Evolutionary conservation across 2,888 invertebrate species (phyloP), one percentile per base, ranked within the genome.

Genomic region (Amitus sp.): DNA sequence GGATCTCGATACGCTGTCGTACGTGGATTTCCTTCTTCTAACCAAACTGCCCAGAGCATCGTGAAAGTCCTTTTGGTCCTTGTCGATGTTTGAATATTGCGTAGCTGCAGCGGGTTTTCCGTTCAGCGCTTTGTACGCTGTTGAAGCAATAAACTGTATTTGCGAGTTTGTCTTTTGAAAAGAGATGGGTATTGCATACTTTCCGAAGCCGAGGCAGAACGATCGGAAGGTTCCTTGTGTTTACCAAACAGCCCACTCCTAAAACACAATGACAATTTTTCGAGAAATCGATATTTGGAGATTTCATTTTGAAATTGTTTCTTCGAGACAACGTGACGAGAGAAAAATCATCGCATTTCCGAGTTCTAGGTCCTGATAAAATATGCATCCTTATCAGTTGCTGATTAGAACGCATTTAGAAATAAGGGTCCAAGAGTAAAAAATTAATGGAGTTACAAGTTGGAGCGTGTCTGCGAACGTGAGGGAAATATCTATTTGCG

Each of bases 241-340:
- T 78, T 79, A 1, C 79, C 78, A 23, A 79, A 79, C 19, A 79
- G 47, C 12, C 79, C 79, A 57, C 69, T 78, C 79, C 79, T 79
- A 60, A 47, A 69, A 65, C 13, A 13, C 43, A 13, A 39, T 15
- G 7, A 15, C 6, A 15, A 39, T 2, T 13, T 13, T 15, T 34
- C 23, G 23, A 23, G n/a, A n/a, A n/a, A n/a, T n/a, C n/a, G n/a
- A n/a, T n/a, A n/a, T n/a, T n/a, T n/a, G n/a, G n/a, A n/a, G n/a
- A n/a, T n/a, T n/a, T n/a, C n/a, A n/a, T n/a, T n/a, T n/a, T n/a
- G n/a, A n/a, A n/a, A n/a, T n/a, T n/a, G n/a, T n/a, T n/a, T n/a
- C n/a, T n/a, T n/a, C n/a, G n/a, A n/a, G n/a, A n/a, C n/a, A n/a
- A n/a, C n/a, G n/a, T n/a, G n/a, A n/a, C n/a, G n/a, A n/a, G n/a